A percentile compares a stretch with the other conserved stretches of the same genome.
phyloP scores from a whole-genome alignment of 2,888 invertebrate genomes.

The Lithophane socia region DNA sequence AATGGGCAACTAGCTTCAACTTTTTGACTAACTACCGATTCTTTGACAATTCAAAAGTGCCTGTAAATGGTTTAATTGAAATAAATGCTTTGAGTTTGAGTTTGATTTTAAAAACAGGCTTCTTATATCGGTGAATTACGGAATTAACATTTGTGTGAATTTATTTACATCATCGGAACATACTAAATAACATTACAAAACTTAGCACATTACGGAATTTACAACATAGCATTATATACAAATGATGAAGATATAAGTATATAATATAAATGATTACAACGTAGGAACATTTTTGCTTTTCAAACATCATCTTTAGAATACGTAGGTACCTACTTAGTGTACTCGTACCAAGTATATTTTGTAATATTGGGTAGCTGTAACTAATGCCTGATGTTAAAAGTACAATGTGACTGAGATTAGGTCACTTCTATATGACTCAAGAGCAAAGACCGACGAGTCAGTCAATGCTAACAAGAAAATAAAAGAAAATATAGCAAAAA shows the following conservation, averaged over 20 bases:
- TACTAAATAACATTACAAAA: too few species aligned
- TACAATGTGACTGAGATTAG: slow-evolving; percentile 30
- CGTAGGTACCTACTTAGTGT: background rate
- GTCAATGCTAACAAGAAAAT: slow-evolving; percentile 8
- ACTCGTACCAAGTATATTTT: background rate
- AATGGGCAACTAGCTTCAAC: too few species aligned
- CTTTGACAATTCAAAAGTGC: too few species aligned
- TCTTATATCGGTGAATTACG: background rate
- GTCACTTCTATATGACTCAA: slow-evolving; percentile 44
- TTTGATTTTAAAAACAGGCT: background rate
- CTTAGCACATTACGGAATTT: background rate
- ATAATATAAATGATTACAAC: background rate
- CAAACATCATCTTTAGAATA: background rate
- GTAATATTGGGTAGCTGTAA: background rate
- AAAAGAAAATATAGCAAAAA: background rate
- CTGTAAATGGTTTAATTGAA: too few species aligned
- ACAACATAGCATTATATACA: background rate
- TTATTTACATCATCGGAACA: too few species aligned
- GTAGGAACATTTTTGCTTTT: background rate
- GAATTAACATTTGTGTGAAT: background rate
- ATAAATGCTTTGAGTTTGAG: too few species aligned
- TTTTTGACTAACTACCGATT: too few species aligned
- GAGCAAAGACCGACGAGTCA: background rate
- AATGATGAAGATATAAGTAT: background rate
- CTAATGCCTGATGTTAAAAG: slow-evolving; percentile 14